Percentiles rank a stretch among this genome's conserved stretches.
Evolutionary conservation across 2,888 invertebrate genomes (phyloP).

Genomic region (Caenorhabditis plicata): DNA sequence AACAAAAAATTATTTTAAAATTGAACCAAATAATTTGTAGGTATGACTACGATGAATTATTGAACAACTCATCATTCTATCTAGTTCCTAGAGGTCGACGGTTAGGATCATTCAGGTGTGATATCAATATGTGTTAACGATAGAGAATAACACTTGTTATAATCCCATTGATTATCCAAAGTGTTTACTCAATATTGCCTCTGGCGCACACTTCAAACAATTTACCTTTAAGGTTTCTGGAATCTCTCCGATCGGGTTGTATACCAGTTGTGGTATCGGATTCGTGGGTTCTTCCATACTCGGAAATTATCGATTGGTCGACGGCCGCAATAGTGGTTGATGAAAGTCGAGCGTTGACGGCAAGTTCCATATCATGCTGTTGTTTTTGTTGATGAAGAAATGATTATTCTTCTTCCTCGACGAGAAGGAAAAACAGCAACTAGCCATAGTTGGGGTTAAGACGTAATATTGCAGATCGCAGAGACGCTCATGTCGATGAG

Average conservation of each 20-base stretch:
- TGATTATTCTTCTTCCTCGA: not conserved
- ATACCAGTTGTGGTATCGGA: conserved; percentile 95
- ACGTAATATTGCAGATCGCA: conserved; percentile 25
- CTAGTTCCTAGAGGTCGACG: conserved; percentile 94
- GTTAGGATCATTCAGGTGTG: conserved; percentile 73
- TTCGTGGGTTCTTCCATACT: conserved; percentile 75
- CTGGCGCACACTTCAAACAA: no score
- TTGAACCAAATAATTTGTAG: conserved; percentile 75
- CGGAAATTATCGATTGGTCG: conserved; percentile 86
- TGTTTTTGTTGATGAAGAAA: not conserved
- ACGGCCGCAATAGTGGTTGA: conserved; percentile 90
- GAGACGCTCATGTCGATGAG: conserved; percentile 32
- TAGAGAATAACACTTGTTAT: not conserved
- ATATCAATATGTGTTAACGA: not conserved
- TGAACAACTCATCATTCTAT: conserved; percentile 96
- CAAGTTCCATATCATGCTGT: conserved; percentile 64
- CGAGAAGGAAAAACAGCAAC: no score
- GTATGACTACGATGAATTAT: conserved; percentile 90
- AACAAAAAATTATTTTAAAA: no score
- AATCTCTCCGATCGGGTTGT: conserved; percentile 92
- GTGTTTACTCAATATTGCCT: not conserved
- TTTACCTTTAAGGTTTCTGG: conserved; percentile 93
- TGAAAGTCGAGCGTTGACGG: conserved; percentile 82
- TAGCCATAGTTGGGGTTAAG: no score
- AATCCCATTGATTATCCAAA: not conserved